Evolutionary conservation across 2,797 vertebrate species (phyloP).

Genomic region (Odontamblyopus rebecca): DNA sequence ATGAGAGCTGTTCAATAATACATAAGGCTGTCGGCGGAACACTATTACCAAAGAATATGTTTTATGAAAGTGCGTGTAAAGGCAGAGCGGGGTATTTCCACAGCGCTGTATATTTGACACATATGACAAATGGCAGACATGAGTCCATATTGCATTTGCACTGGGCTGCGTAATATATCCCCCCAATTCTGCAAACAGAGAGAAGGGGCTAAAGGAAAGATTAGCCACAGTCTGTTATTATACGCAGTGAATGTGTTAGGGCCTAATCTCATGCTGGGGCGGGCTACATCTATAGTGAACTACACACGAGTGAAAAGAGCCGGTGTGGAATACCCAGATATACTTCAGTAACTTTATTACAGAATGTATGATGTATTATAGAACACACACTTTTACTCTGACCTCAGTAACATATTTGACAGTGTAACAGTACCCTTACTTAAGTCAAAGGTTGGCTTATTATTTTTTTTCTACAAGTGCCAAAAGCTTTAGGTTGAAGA

Average conservation of each 20-base stretch:
- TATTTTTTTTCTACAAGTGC: too few species aligned
- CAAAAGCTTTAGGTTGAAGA: too few species aligned
- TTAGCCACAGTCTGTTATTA: conserved; percentile 39
- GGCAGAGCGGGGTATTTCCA: conserved; percentile 62
- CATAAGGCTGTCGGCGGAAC: conserved; percentile 71
- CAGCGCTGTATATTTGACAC: conserved; percentile 65
- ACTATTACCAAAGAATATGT: conserved; percentile 78
- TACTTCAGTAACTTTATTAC: too few species aligned
- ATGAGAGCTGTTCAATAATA: conserved; percentile 79
- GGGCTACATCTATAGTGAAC: not conserved
- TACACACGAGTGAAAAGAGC: not conserved
- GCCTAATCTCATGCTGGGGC: conserved; percentile 17
- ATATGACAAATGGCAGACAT: conserved; percentile 72
- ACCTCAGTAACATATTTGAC: too few species aligned
- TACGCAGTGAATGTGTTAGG: conserved; percentile 26
- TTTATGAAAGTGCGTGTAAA: conserved; percentile 76
- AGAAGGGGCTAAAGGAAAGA: conserved; percentile 42
- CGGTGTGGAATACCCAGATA: not conserved
- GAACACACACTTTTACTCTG: too few species aligned
- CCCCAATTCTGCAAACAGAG: conserved; percentile 47
- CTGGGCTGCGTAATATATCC: conserved; percentile 55
- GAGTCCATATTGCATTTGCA: conserved; percentile 65
- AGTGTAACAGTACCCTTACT: too few species aligned
- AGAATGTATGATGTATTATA: too few species aligned
- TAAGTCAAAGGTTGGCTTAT: too few species aligned